Base-by-base conservation (phyloP, 2,113 vertebrate genomes). In the Polypterus bichir region DNA sequence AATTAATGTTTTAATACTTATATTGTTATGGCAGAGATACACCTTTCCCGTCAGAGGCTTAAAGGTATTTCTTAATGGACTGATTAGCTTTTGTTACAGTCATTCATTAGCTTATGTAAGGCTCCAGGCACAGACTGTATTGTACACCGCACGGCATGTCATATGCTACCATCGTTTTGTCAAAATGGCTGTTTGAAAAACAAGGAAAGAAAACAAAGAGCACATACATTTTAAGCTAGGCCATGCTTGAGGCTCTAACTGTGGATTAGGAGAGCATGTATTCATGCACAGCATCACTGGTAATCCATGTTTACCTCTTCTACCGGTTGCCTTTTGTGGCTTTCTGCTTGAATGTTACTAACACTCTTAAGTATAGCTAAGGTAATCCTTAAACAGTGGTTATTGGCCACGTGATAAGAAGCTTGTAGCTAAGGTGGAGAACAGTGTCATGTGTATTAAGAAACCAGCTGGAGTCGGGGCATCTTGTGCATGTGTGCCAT, bases 321-420 rank as follows among this genome's bases (percentile, higher is more conserved):
- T 7, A 60, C 62, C 52, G 59, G 49, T 46, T 59, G 57, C 11
- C 65, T 70, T 66, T 66, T 71, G 66, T 73, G 62, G 58, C 66
- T 46, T 59, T 47, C 62, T 76, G 65, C 75, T 70, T 75, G 79
- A 74, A 27, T 27, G 27, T 27, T 27, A 27, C 27, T 27, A 27
- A 27, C 78, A 68, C 76, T 71, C 71, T 76, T 76, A 73, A 79
- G 77, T 71, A 80, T 82, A 81, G 80, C 83, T 66, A 67, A 67
- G 46, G 57, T 86, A 82, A 86, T 84, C 81, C 76, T 75, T 71
- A 82, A 76, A 86, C 79, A 76, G 71, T 66, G 77, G 80, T 81
- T 83, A 80, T 81, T 79, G 73, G 76, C 71, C 80, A 79, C 76
- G 79, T 80, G 76, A 77, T 76, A 70, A 57, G 71, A 71, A 75